Evolutionary conservation across 2,797 vertebrate species (phyloP), one percentile per base, ranked within the genome.

Genomic region (Carcharodon carcharias): DNA sequence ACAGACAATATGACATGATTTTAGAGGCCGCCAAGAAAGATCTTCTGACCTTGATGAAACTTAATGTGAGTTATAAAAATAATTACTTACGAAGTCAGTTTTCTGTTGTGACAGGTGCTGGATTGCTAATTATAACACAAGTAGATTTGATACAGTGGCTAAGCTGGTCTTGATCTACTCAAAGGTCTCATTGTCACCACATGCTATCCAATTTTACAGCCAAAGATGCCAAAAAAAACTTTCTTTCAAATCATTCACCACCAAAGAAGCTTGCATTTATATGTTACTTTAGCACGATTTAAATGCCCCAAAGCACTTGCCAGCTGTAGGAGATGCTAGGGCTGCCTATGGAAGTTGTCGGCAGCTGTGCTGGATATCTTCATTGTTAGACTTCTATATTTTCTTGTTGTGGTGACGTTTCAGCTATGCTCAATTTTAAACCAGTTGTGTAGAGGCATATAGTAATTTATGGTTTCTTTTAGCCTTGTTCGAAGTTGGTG

Each of bases 11-110:
- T 0, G 97, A 98, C 0, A 97, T 98, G 96, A 98, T 99, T 88
- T 98, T 99, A 9, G 98, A 98, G 96, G 99, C 99, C 0, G 99
- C 99, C 65, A 99, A 99, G 97, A 99, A 98, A 97, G 99, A 99
- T 97, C 97, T 99, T 96, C 97, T 99, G 21, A 98, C 98, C 89
- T 97, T 99, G 97, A 98, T 99, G 97, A 98, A 99, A 85, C 97
- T 99, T 69, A 97, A 99, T 95, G 99, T 99, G 96, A 98, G 98
- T 97, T 50, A 96, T 56, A 56, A 95, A 65, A 35, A 56, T 77
- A 73, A 0, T 94, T 67, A 8, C 45, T 8, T 95, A 61, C 58
- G 6, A 95, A 23, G 1, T 45, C 12, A 77, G 26, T 4, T n/a
- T 73, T 35, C 54, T 56, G 21, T 56, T 35, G n/a, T n/a, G 35